These are phyloP conservation scores for Eulemur rufifrons DNA, from an alignment of 2,113 vertebrate genomes.

Conservation along the genomic window DNA sequence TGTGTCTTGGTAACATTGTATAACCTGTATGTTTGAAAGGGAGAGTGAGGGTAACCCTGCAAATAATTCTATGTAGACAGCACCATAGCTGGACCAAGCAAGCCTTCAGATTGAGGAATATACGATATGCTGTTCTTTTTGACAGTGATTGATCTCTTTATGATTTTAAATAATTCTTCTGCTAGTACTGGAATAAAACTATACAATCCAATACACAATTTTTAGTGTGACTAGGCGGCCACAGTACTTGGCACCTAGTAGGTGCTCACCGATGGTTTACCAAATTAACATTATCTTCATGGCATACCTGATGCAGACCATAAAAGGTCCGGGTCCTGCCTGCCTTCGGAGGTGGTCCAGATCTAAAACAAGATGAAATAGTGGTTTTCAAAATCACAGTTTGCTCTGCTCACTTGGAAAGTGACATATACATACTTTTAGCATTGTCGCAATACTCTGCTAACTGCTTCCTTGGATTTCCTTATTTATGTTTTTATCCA, in stretches of 20 bases:
- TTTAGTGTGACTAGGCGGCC: neutral
- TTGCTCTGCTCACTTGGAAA: neutral
- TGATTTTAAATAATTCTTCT: neutral
- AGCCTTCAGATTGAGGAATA: neutral
- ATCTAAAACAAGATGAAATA: slow-evolving; percentile 84
- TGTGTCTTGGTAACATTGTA: neutral
- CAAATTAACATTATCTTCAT: neutral
- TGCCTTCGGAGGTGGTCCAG: slow-evolving; percentile 92
- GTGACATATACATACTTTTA: neutral
- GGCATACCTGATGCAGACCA: slow-evolving; percentile 93
- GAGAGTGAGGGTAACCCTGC: neutral
- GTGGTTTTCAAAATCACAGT: neutral
- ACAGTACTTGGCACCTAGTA: neutral
- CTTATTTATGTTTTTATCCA: neutral
- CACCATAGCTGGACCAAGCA: neutral
- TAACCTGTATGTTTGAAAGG: neutral
- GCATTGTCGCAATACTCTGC: neutral
- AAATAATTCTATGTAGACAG: neutral
- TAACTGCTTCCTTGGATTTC: neutral
- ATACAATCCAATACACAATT: neutral
- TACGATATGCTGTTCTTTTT: neutral
- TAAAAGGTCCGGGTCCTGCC: slow-evolving; percentile 94
- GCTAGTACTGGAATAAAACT: neutral
- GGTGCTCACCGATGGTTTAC: neutral
- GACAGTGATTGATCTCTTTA: neutral